These are phyloP conservation scores for Pyrrhia umbra DNA, from an alignment of 2,888 invertebrate species.

Conservation along the genomic window DNA sequence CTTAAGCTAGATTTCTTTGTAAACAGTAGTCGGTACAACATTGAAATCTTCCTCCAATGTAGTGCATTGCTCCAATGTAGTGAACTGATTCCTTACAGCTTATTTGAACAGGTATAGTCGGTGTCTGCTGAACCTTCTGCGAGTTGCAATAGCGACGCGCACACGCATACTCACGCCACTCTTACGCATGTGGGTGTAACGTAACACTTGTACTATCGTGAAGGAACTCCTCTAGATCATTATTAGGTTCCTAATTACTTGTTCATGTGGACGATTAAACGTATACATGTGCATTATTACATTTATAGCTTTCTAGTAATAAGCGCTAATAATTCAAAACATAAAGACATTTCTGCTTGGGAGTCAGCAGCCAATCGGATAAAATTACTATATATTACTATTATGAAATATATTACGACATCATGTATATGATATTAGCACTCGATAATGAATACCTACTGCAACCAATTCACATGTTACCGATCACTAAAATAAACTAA, in stretches of 20 bases:
- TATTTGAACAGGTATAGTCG: not conserved
- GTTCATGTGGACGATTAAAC: not conserved
- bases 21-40: not conserved
- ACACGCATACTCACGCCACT: conserved; percentile 28
- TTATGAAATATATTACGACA: not conserved
- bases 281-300: not conserved
- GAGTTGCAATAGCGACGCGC: not conserved
- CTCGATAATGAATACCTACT: too few relatives aligned
- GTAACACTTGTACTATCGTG: conserved; percentile 16
- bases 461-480: not conserved
- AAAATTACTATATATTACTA: too few relatives aligned
- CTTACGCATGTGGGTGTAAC: conserved; percentile 31
- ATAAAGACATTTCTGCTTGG: too few relatives aligned
- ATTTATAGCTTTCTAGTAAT: not conserved
- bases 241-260: conserved; percentile 15
- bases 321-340: too few relatives aligned
- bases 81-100: not conserved
- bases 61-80: too few relatives aligned
- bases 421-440: not conserved
- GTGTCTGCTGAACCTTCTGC: conserved; percentile 12
- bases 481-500: not conserved
- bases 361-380: too few relatives aligned
- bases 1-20: not conserved
- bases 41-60: too few relatives aligned
- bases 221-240: conserved; percentile 28